Base-by-base conservation (phyloP, 2,797 vertebrate species). In the Gallinago stenura region DNA sequence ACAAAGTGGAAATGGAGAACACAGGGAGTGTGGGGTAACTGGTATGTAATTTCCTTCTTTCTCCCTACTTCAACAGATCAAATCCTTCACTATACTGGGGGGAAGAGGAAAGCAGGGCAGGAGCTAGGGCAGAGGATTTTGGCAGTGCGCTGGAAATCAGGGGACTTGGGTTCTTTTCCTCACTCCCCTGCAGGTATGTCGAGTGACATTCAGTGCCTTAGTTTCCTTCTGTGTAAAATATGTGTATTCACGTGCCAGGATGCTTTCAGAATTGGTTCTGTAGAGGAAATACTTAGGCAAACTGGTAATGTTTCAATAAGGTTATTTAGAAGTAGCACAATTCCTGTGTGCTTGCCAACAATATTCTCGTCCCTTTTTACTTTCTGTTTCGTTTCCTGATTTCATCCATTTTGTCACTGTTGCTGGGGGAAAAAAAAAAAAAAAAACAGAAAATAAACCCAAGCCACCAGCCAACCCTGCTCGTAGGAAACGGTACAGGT, bases 351-450 rank as follows among this genome's bases (percentile, higher is more conserved):
- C 35, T 78, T 56, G 9, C 9, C 14, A 15, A 2, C 20, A 3
- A 10, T 31, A 14, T 16, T 80, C 13, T 24, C 7, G 1, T 60
- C 22, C 9, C 12, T 15, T 77, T 43, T 66, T 73, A 70, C 75
- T 96, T 95, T 90, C 79, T 64, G 54, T 95, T 97, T 93, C 48
- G 0, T 79, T 95, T 95, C 61, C 3, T 17, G 41, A 43, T 43
- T 43, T 43, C 41, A 8, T 43, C 8, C 7, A 8, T 33, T n/a
- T 39, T 20, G 21, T 64, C 20, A 2, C 41, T 75, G 21, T 20
- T 60, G 48, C 0, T 7, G 41, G 41, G 41, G 41, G 26, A 54
- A 48, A 20, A 22, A 2, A 21, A 48, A 54, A 48, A 20, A 22
- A 2, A 21, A 48, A 41, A 15, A 46, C 41, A 21, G 2, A 1